phyloP scores from a whole-genome alignment of 1,140 invertebrate species.

The Dolichoris vasculosae region DNA sequence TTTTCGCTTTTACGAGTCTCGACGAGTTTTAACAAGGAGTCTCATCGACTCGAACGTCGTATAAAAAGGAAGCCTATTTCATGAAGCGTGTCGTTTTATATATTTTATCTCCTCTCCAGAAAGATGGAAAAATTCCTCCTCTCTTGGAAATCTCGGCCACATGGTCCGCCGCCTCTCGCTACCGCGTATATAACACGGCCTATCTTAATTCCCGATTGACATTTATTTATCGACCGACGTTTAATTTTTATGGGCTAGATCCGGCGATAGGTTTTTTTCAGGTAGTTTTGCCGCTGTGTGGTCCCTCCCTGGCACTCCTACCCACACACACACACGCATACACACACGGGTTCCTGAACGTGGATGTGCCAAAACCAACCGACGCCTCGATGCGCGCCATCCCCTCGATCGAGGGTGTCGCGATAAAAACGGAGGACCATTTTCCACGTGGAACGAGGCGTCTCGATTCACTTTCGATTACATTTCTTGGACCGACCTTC shows the following conservation, averaged over 20 bases:
- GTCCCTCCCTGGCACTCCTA: slow-evolving; percentile 54
- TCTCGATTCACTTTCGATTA: too few species aligned
- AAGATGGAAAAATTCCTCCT: slow-evolving; percentile 57
- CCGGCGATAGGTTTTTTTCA: slow-evolving; percentile 57
- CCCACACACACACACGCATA: not conserved
- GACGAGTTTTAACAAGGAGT: slow-evolving; percentile 41
- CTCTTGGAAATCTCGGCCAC: slow-evolving; percentile 19
- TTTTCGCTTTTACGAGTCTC: slow-evolving; percentile 34
- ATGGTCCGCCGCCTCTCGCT: slow-evolving; percentile 50
- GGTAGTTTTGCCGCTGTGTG: slow-evolving; percentile 66
- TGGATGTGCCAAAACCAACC: not conserved
- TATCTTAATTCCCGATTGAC: slow-evolving; percentile 74
- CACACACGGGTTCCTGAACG: not conserved
- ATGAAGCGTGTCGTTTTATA: slow-evolving; percentile 34
- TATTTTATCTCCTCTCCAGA: slow-evolving; percentile 45
- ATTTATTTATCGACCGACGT: slow-evolving; percentile 73
- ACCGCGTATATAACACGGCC: slow-evolving; percentile 63
- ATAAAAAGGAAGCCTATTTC: slow-evolving; percentile 41
- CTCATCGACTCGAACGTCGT: not conserved
- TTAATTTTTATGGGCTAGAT: slow-evolving; percentile 74
- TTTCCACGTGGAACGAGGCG: too few species aligned
- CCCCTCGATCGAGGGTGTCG: slow-evolving; percentile 66
- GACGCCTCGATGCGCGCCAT: not conserved
- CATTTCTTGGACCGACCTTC: too few species aligned
- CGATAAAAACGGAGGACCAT: slow-evolving; percentile 51